Evolutionary conservation across 2,797 vertebrate genomes (phyloP).

Genomic region (Diplodus sargus): DNA sequence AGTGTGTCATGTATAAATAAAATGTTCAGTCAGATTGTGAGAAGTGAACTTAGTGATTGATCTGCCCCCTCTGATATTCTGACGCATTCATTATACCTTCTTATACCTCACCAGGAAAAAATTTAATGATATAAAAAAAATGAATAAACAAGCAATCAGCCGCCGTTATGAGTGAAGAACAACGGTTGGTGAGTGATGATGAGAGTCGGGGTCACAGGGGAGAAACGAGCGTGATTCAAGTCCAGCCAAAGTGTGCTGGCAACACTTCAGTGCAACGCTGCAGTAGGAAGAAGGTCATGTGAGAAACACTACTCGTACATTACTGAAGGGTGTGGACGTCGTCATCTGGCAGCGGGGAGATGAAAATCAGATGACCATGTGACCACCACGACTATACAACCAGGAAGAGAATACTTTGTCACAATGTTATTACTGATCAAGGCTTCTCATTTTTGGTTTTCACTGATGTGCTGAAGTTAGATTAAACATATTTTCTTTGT

Average conservation of each 20-base stretch:
- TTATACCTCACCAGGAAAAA: not conserved
- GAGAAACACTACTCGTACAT: not conserved
- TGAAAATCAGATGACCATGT: not conserved
- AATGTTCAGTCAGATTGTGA: constrained; percentile 13
- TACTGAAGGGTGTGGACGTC: not conserved
- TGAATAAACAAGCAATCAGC: not conserved
- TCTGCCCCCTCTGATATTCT: constrained; percentile 2
- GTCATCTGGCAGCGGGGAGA: not conserved
- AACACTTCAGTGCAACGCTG: not conserved
- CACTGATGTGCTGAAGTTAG: too few relatives aligned
- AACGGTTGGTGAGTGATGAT: not conserved
- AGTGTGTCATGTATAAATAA: constrained; percentile 57
- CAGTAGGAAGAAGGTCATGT: not conserved
- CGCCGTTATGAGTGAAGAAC: not conserved
- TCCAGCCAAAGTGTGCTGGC: constrained; percentile 3
- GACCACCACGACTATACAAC: not conserved
- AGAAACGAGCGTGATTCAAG: not conserved
- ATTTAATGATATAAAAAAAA: not conserved
- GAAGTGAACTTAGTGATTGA: constrained; percentile 15
- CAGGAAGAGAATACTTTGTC: not conserved
- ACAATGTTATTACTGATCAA: not conserved
- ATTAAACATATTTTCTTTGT: too few relatives aligned
- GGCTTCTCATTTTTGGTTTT: too few relatives aligned
- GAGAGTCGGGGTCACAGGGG: not conserved
- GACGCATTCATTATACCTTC: not conserved